These are phyloP conservation scores for Variabilichromis moorii DNA, from an alignment of 2,113 vertebrate species.

Conservation along the genomic window DNA sequence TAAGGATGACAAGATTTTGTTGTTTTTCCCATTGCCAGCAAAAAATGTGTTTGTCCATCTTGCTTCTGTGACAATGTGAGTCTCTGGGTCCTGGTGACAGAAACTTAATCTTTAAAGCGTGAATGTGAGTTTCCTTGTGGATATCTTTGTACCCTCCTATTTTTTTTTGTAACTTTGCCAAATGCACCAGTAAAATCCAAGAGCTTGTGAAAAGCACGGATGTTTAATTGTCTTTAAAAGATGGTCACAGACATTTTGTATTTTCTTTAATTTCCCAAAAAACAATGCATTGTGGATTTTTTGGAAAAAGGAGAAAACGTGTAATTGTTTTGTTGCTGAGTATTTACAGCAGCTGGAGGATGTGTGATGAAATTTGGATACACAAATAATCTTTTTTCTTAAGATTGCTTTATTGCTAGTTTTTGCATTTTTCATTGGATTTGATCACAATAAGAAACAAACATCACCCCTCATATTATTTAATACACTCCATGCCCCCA, in stretches of 20 bases:
- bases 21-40: neutral
- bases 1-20: neutral
- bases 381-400: neutral
- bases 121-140: neutral
- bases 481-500: neutral
- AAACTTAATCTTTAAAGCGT: neutral
- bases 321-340: neutral
- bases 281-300: neutral
- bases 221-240: neutral
- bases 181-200: neutral
- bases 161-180: neutral
- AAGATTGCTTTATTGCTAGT: neutral
- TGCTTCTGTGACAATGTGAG: neutral
- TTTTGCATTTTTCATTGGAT: neutral
- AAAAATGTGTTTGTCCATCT: neutral
- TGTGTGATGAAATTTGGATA: neutral
- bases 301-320: neutral
- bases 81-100: neutral
- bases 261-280: neutral
- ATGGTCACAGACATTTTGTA: neutral
- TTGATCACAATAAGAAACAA: neutral
- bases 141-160: neutral
- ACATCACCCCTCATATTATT: neutral
- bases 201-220: neutral
- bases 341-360: neutral